phyloP scores from a whole-genome alignment of 2,113 vertebrate genomes.

The Podilymbus podiceps region DNA sequence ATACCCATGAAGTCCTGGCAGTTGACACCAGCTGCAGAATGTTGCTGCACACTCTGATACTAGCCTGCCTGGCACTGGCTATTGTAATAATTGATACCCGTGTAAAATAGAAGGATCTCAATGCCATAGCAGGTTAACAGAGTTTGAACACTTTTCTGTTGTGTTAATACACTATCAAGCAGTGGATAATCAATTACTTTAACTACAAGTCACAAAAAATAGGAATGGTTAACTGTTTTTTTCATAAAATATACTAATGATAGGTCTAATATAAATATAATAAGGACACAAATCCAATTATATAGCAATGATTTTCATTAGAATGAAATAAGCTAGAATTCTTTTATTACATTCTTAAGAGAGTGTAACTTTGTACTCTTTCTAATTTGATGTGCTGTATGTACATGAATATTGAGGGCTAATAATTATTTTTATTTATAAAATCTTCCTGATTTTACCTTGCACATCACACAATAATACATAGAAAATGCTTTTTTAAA shows the following conservation, averaged over 20 bases:
- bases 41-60: neutral
- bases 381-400: neutral
- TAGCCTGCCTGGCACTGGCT: neutral
- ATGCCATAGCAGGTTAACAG: neutral
- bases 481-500: neutral
- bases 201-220: constrained; percentile 4
- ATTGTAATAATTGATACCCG: neutral
- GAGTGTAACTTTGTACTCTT: neutral
- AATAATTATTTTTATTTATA: neutral
- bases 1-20: neutral
- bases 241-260: neutral
- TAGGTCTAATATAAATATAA: constrained; percentile 6
- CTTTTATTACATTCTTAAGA: constrained; percentile 2
- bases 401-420: neutral
- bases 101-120: neutral
- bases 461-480: neutral
- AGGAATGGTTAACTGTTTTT: neutral
- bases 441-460: neutral
- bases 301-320: constrained; percentile 6
- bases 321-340: constrained; percentile 14
- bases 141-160: neutral
- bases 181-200: neutral
- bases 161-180: neutral
- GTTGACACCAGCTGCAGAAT: neutral
- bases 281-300: constrained; percentile 2